Base-by-base conservation (phyloP, 23 tunicate genomes). In the Halocynthia aurantium region DNA sequence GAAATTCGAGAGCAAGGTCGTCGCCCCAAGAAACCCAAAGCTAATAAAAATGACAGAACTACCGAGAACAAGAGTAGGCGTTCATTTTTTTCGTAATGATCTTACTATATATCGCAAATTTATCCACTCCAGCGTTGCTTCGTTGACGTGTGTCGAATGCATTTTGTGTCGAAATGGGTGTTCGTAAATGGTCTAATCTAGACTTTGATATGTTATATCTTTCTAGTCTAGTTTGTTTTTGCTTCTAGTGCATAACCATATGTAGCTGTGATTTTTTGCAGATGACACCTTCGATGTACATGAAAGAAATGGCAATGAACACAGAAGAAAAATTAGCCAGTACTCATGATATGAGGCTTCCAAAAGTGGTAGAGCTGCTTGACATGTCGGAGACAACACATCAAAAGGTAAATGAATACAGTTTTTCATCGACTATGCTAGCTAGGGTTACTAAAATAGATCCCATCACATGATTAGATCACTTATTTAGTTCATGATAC, bases 331-430 rank as follows among this genome's bases (percentile, higher is more conserved):
- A 92, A 54, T 69, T 92, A 6, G 92, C 92, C 9, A 80, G 81
- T 68, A 92, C 98, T 5, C 85, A 81, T 61, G 92, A 92, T 19
- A 92, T 92, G 98, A 84, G 98, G 50, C 71, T 92, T 13, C 98
- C 98, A 6, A 91, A 67, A 12, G 83, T 92, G 6, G 76, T 86
- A 7, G 98, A 86, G 55, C 81, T 92, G 31, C 87, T 92, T 57
- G 98, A 92, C 67, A 92, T 92, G 98, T 92, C 98, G 10, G 98
- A 92, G 58, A 92, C 98, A 40, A 92, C 98, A 44, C 98, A 92
- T 80, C 98, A 92, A 78, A 92, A 92, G 62, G 97, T 90, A 18
- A 56, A 64, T 71, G 10, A 31, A 31, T 31, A 0, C 44, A 31
- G 44, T 1, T 31, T 31, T 31, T 31, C 44, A 4, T 31, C 44